Evolutionary conservation across 2,888 invertebrate species (phyloP), one percentile per base, ranked within the genome.

Genomic region (Drosophila meridionalis): DNA sequence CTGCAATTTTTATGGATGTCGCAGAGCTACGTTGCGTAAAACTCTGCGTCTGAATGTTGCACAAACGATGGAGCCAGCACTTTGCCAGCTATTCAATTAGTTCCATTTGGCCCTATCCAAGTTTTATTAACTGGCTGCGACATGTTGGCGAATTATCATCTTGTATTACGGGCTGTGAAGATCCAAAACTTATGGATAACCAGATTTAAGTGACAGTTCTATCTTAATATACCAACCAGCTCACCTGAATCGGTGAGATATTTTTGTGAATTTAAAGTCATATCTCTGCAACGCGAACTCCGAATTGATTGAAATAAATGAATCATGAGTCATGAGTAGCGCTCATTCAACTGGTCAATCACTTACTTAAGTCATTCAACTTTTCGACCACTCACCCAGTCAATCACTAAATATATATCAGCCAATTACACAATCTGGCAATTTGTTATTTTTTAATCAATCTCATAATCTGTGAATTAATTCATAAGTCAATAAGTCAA

Each of bases 1-100:
- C 74, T 83, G 78, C 57, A 88, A 80, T 75, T 83, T 83, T 88
- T 77, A 85, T 85, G 55, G 74, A 57, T 70, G 62, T 68, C 68
- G 47, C 38, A 47, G 7, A 28, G 45, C 64, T 65, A 59, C 30
- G 65, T 32, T 42, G 20, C 59, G 73, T 73, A 32, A 60, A 64
- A 50, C 45, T 38, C 9, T 8, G 11, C 70, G 62, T 45, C 26
- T 47, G 53, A 52, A 57, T 69, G 45, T 40, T 42, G 43, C 69
- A 45, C 20, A 61, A 47, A 30, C 53, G 57, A 58, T 73, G 55
- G 53, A 55, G 34, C 60, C 47, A 63, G 38, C 65, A 53, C 45
- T 58, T 20, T 43, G 34, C 42, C 53, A 32, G 57, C 38, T 36
- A 53, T 65, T 64, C 59, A 74, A 65, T 76, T 76, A 59, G 69